A percentile compares a stretch with the other conserved stretches of the same genome.
Conservation (phyloP, 2,113 vertebrate genomes). For the Salvelinus fontinalis region DNA sequence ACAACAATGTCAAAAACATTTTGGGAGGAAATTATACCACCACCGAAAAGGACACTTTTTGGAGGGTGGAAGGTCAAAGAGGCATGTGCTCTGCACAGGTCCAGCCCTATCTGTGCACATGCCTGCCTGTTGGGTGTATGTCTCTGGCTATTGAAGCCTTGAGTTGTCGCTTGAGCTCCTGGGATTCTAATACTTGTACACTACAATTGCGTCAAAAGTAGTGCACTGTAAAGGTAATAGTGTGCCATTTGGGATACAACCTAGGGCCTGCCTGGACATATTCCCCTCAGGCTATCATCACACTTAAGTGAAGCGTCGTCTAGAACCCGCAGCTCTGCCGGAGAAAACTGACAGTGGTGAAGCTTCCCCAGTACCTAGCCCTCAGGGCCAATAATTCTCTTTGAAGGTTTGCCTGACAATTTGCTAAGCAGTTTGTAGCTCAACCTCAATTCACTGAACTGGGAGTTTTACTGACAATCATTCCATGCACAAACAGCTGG, state of each 20-base stretch:
- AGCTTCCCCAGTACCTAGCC: conserved; percentile 64
- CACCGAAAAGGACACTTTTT: no score
- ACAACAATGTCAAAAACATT: no score
- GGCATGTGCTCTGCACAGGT: no score
- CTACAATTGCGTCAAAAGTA: no score
- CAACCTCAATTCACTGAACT: conserved; percentile 24
- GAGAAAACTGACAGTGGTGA: conserved; percentile 71
- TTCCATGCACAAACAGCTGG: conserved; percentile 21
- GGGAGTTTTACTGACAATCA: conserved; percentile 29
- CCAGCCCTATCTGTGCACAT: conserved; percentile 13
- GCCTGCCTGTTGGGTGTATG: conserved; percentile 41
- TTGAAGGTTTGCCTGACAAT: conserved; percentile 72
- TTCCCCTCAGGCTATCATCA: conserved; percentile 70
- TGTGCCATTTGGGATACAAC: background rate
- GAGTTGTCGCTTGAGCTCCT: conserved; percentile 58
- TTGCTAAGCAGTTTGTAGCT: conserved; percentile 65
- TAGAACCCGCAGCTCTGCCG: conserved; percentile 63
- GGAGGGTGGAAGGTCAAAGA: no score
- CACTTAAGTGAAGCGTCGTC: conserved; percentile 65
- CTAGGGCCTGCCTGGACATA: conserved; percentile 50
- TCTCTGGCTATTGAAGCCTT: conserved; percentile 39
- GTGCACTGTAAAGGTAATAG: no score
- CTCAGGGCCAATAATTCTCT: conserved; percentile 72
- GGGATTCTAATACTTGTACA: conserved; percentile 28
- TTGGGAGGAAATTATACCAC: no score